These are phyloP conservation scores for Todiramphus saurophagus DNA, from an alignment of 2,113 vertebrate species.

Conservation along the genomic window DNA sequence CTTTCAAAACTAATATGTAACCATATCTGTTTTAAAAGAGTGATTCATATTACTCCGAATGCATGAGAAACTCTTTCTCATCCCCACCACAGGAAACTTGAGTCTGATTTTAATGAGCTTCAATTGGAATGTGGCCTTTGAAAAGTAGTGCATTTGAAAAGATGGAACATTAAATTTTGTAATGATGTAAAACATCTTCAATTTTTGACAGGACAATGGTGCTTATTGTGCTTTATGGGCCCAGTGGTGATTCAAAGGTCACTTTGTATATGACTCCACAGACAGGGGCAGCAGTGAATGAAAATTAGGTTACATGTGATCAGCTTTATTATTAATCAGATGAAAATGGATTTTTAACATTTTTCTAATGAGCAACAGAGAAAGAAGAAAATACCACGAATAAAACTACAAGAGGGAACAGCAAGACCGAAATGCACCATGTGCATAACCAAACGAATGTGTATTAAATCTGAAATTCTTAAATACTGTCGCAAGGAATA, in stretches of 20 bases:
- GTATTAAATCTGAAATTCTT: constrained; percentile 73
- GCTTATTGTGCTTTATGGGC: constrained; percentile 96
- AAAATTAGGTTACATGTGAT: constrained; percentile 99
- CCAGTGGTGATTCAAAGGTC: constrained; percentile 97
- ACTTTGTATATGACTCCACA: constrained; percentile 93
- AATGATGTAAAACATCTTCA: constrained; percentile 98
- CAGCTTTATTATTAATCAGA: constrained; percentile 99
- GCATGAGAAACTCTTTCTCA: constrained; percentile 91
- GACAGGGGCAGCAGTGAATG: constrained; percentile 96
- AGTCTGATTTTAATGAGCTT: constrained; percentile 93
- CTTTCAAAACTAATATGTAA: constrained; percentile 98
- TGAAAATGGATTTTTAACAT: constrained; percentile 99
- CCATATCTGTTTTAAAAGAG: constrained; percentile 99
- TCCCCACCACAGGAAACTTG: constrained; percentile 92
- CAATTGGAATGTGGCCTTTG: constrained; percentile 96
- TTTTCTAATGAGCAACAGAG: constrained; percentile 96
- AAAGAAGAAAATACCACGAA: constrained; percentile 84
- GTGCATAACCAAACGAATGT: constrained; percentile 66
- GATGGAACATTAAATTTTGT: constrained; percentile 93
- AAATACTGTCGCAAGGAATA: constrained; percentile 74
- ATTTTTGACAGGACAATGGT: constrained; percentile 94
- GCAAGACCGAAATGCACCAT: constrained; percentile 36
- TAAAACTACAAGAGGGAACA: constrained; percentile 62
- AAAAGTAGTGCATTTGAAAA: constrained; percentile 91
- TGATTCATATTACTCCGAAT: constrained; percentile 98